A percentile compares a stretch with the other conserved stretches of the same genome.
These are phyloP conservation scores for Dynastes tityus DNA, from an alignment of 2,888 invertebrate genomes.

Conservation along the genomic window DNA sequence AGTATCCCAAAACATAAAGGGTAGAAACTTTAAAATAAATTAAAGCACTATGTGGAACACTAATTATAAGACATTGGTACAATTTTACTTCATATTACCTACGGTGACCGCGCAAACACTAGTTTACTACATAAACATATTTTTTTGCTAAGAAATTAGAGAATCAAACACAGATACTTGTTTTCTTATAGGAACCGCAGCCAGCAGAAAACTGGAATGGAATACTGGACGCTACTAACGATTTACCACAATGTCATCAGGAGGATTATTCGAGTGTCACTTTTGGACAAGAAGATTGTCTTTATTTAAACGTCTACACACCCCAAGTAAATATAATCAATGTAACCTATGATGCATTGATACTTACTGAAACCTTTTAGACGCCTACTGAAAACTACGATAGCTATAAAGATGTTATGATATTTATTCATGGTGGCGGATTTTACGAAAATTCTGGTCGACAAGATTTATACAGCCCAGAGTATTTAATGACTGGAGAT, in stretches of 20 bases:
- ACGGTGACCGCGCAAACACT: too few relatives aligned
- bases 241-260: slow-evolving; percentile 58
- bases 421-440: slow-evolving; percentile 69
- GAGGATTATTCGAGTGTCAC: background rate
- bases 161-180: too few relatives aligned
- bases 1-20: too few relatives aligned
- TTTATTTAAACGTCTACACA: slow-evolving; percentile 56
- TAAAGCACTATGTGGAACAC: too few relatives aligned
- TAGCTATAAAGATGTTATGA: slow-evolving; percentile 66
- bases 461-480: slow-evolving; percentile 64
- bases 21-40: too few relatives aligned
- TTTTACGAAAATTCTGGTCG: slow-evolving; percentile 65
- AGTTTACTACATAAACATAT: too few relatives aligned
- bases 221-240: slow-evolving; percentile 57
- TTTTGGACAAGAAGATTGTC: slow-evolving; percentile 33
- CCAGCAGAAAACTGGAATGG: slow-evolving; percentile 60
- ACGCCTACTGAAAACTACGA: background rate
- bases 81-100: too few relatives aligned
- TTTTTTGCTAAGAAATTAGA: too few relatives aligned
- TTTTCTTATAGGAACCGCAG: slow-evolving; percentile 50
- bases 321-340: slow-evolving; percentile 53
- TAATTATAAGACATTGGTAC: too few relatives aligned
- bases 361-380: background rate
- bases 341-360: background rate
- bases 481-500: slow-evolving; percentile 66